phyloP scores from a whole-genome alignment of 2,888 invertebrate genomes.

The Drosophila birchii region DNA sequence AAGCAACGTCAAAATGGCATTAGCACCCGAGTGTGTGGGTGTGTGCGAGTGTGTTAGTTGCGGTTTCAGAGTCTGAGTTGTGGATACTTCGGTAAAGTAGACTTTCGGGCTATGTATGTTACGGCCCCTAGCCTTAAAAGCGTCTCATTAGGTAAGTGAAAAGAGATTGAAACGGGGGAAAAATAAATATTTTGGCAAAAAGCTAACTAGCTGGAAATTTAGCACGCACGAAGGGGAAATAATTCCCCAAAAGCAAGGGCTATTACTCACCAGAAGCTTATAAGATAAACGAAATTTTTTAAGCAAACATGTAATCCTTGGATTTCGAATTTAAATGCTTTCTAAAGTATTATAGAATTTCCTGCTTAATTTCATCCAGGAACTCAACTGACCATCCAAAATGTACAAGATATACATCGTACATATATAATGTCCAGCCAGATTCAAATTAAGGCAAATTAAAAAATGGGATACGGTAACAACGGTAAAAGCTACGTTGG shows the following conservation, averaged over 20 bases:
- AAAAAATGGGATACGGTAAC: constrained; percentile 44
- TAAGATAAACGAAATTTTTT: neutral
- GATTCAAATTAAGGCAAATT: constrained; percentile 68
- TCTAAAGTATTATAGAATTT: no score
- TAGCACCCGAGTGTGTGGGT: constrained; percentile 39
- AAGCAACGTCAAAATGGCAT: constrained; percentile 52
- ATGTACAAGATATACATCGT: constrained; percentile 46
- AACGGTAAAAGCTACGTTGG: constrained; percentile 44
- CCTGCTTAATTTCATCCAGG: neutral
- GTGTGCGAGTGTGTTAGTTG: constrained; percentile 32
- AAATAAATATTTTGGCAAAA: constrained; percentile 4
- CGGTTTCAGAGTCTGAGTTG: constrained; percentile 30
- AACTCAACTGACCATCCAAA: constrained; percentile 15
- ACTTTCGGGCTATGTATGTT: constrained; percentile 19
- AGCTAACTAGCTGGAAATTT: constrained; percentile 17
- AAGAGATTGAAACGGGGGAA: constrained; percentile 20
- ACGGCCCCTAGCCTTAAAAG: constrained; percentile 23
- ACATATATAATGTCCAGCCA: constrained; percentile 46
- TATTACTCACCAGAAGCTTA: neutral
- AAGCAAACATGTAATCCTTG: no score
- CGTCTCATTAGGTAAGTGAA: constrained; percentile 46
- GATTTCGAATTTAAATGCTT: no score
- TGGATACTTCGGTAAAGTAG: constrained; percentile 9
- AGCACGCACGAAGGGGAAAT: constrained; percentile 10
- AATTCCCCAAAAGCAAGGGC: neutral